A percentile compares a stretch with the other conserved stretches of the same genome.
phyloP scores from a whole-genome alignment of 1,140 invertebrate genomes.

The Zaprionus nigranus region DNA sequence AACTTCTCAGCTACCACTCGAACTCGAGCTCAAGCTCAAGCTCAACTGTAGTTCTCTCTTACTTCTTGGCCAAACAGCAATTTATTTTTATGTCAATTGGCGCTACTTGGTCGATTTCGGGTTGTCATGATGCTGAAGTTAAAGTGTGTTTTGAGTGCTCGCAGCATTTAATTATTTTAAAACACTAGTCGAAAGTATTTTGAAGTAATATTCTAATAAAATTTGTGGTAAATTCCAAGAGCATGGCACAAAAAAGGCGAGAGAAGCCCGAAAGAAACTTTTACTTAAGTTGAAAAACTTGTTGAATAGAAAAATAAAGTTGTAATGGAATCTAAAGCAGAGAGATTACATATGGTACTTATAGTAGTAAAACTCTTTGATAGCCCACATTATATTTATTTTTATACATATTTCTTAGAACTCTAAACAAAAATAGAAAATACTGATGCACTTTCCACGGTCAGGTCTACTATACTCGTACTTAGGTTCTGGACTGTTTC shows the following conservation, averaged over 20 bases:
- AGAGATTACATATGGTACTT: too few relatives aligned
- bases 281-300: too few relatives aligned
- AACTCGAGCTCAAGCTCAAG: neutral
- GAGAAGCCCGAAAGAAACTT: neutral
- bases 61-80: slow-evolving; percentile 8
- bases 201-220: neutral
- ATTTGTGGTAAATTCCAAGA: neutral
- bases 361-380: too few relatives aligned
- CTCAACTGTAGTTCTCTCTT: neutral
- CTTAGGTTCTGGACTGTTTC: neutral
- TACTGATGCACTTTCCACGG: neutral
- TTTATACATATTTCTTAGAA: neutral
- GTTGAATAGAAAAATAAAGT: too few relatives aligned
- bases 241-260: neutral
- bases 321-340: too few relatives aligned
- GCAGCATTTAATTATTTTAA: neutral
- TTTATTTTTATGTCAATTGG: slow-evolving; percentile 36
- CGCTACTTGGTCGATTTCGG: slow-evolving; percentile 17
- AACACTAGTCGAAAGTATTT: neutral
- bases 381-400: neutral
- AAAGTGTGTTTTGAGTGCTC: slow-evolving; percentile 20
- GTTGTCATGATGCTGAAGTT: neutral
- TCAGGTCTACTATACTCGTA: neutral
- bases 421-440: neutral
- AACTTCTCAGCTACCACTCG: slow-evolving; percentile 44